These are phyloP conservation scores for Pegea sp. DNA, from an alignment of 23 tunicate genomes.

Conservation along the genomic window DNA sequence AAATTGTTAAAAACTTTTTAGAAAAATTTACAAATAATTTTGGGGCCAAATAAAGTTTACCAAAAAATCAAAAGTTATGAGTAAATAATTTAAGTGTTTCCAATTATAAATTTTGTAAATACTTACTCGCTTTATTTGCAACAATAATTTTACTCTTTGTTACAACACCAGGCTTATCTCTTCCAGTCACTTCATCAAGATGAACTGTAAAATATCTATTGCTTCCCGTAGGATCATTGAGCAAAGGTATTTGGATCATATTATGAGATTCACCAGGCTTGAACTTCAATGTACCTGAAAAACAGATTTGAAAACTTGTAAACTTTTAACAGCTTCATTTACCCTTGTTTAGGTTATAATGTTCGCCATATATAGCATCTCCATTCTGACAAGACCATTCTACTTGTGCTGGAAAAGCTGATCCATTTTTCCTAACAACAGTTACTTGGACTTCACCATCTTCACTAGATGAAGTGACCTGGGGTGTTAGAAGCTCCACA, in stretches of 20 bases:
- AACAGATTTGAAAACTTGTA: neutral
- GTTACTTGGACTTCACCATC: constrained; percentile 63
- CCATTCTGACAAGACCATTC: constrained; percentile 40
- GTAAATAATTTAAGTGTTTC: no score
- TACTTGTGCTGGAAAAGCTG: constrained; percentile 60
- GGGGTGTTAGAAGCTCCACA: constrained; percentile 48
- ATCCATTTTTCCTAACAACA: constrained; percentile 48
- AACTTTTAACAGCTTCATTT: no score
- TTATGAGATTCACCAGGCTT: constrained; percentile 73
- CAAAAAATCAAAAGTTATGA: no score
- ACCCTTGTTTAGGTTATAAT: constrained; percentile 45
- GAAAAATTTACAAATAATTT: no score
- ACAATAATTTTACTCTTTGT: constrained; percentile 31
- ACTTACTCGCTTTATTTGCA: constrained; percentile 64
- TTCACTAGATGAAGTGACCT: constrained; percentile 48
- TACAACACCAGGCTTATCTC: constrained; percentile 71
- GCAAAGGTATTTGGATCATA: constrained; percentile 32
- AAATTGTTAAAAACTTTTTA: no score
- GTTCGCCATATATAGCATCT: constrained; percentile 37
- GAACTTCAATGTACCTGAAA: constrained; percentile 59
- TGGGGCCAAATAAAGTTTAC: no score
- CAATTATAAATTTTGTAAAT: no score
- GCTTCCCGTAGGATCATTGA: constrained; percentile 85
- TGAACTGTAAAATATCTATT: constrained; percentile 41
- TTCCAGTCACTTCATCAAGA: constrained; percentile 41